phyloP scores from a whole-genome alignment of 2,797 vertebrate species.

The Melanotaenia parkinsoni region DNA sequence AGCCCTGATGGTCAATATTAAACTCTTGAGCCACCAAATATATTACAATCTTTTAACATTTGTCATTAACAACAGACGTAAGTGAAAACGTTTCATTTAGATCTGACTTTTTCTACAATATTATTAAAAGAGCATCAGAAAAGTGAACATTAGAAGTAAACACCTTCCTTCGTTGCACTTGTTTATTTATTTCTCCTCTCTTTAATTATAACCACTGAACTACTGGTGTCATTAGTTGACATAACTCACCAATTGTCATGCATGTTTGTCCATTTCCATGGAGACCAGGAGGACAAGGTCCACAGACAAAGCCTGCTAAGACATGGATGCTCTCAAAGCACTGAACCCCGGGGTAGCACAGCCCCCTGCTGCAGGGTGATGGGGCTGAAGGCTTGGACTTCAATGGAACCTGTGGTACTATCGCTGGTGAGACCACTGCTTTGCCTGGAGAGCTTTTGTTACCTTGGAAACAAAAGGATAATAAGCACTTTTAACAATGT shows the following conservation, averaged over 20 bases:
- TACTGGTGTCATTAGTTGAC: not conserved
- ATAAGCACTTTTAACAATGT: not conserved
- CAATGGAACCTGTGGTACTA: constrained; percentile 15
- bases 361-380: constrained; percentile 65
- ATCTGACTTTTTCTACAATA: no score
- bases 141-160: not conserved
- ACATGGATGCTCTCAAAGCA: constrained; percentile 81
- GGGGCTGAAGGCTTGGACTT: constrained; percentile 28
- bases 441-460: constrained; percentile 22
- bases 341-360: constrained; percentile 81
- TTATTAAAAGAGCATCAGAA: not conserved
- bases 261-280: constrained; percentile 80
- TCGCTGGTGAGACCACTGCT: not conserved
- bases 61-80: not conserved
- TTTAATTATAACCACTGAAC: not conserved
- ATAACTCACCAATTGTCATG: constrained; percentile 64
- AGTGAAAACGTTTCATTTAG: no score
- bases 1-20: constrained; percentile 13
- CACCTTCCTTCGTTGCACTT: not conserved
- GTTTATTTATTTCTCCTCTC: not conserved
- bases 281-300: constrained; percentile 80
- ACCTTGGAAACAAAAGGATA: constrained; percentile 31
- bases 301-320: constrained; percentile 79
- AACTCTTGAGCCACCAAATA: not conserved
- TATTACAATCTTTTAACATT: not conserved